Evolutionary conservation across 2,113 vertebrate species (phyloP).

Genomic region (Kryptolebias marmoratus): DNA sequence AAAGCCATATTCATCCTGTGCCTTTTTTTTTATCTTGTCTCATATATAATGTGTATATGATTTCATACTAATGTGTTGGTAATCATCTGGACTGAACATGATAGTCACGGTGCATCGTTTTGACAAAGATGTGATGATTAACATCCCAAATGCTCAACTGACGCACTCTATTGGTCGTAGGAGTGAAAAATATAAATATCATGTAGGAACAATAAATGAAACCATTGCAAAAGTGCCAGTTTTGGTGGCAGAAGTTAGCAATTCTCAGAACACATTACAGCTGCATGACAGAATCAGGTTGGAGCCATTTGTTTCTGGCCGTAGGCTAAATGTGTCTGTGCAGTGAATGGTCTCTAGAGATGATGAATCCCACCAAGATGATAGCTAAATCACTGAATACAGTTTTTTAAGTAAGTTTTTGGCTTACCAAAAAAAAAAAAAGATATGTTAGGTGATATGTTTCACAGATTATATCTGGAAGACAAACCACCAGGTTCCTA

Average conservation of each 20-base stretch:
- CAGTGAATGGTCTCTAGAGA: slow-evolving; percentile 21
- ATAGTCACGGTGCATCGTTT: neutral
- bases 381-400: neutral
- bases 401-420: neutral
- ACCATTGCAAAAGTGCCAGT: neutral
- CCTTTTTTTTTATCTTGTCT: neutral
- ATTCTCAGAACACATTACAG: slow-evolving; percentile 11
- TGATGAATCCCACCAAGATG: slow-evolving; percentile 10
- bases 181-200: neutral
- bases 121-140: neutral
- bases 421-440: neutral
- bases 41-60: neutral
- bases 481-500: neutral
- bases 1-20: neutral
- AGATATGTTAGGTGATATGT: neutral
- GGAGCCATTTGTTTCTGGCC: slow-evolving; percentile 26
- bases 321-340: slow-evolving; percentile 24
- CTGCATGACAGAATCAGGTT: slow-evolving; percentile 46
- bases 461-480: neutral
- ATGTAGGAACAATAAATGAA: slow-evolving; percentile 3
- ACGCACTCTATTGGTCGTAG: neutral
- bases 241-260: slow-evolving; percentile 14
- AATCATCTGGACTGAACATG: neutral
- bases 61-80: neutral
- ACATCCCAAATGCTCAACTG: neutral